Evolutionary conservation across 2,888 invertebrate genomes (phyloP).

Genomic region (Esperia sulphurella): DNA sequence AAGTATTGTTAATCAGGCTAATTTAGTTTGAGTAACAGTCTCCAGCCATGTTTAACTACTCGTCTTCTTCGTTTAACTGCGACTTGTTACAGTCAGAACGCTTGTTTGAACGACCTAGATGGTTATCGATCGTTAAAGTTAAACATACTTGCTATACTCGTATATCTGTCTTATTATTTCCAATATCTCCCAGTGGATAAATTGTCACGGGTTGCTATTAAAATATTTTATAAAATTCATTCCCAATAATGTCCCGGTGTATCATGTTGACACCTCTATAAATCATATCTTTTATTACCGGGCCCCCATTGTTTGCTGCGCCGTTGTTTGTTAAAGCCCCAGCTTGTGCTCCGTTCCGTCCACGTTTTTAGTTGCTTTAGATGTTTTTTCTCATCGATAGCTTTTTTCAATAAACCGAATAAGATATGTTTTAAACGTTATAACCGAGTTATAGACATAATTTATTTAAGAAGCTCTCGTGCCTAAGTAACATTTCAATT

Average conservation of each 20-base stretch:
- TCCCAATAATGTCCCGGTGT: constrained; percentile 30
- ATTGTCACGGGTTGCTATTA: background rate
- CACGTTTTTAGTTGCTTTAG: constrained; percentile 27
- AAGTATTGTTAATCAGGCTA: constrained; percentile 11
- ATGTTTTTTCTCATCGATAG: constrained; percentile 25
- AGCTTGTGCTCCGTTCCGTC: constrained; percentile 28
- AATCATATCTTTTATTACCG: constrained; percentile 64
- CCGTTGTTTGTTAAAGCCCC: constrained; percentile 49
- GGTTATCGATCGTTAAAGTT: background rate
- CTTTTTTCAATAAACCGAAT: constrained; percentile 14
- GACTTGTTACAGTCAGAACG: background rate
- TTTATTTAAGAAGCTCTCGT: no score
- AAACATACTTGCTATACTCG: background rate
- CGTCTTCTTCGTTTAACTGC: background rate
- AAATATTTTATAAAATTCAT: constrained; percentile 9
- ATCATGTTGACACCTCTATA: constrained; percentile 56
- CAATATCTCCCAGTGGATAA: background rate
- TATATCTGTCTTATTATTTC: background rate
- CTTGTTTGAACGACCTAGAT: background rate
- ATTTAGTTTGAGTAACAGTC: constrained; percentile 4
- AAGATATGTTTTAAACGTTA: background rate
- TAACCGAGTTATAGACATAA: no score
- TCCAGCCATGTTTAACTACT: background rate
- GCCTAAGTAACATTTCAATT: background rate
- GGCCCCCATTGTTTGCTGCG: constrained; percentile 48